Evolutionary conservation across 2,797 vertebrate species (phyloP), one percentile per base, ranked within the genome.

Genomic region (Enteromius anoplus): DNA sequence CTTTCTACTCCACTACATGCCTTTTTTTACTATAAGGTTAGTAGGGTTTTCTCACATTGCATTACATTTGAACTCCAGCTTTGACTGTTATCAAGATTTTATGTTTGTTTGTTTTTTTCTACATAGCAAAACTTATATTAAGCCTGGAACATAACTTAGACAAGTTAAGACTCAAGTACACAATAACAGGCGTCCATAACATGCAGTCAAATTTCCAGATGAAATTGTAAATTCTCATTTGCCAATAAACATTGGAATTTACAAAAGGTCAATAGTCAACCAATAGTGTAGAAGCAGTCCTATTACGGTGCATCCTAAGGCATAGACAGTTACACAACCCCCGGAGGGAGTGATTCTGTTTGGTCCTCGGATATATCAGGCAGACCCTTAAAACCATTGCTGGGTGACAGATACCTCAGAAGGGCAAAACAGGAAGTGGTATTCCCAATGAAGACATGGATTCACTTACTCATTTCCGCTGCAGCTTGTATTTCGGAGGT

Each of bases 341-440:
- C 42, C 2, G 2, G 3, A 0, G 21, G 42, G 62, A 29, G 12
- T 58, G 23, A 80, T 88, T 90, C 85, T 76, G 40, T 88, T 23
- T 86, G 87, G 85, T 81, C 73, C 78, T 51, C 19, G 19, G 85
- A 90, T 91, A 90, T 89, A 91, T 86, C 5, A 78, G 11, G 65
- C 85, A 89, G 90, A 91, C 4, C 23, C 88, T 89, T 89, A 87
- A 91, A 90, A 88, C 82, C 75, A 79, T 72, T 1, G 45, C 53
- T 15, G 87, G 89, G 90, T 87, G 92, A 93, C 88, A 92, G 78
- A 89, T 91, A 89, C 91, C 85, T 85, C 85, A 88, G 85, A 78
- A 90, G 72, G 86, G 75, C 84, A 82, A 65, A 80, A 91, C 85
- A 92, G 91, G 89, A 92, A 92, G 86, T 68, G 78, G 69, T 81